Evolutionary conservation across 2,113 vertebrate genomes (phyloP).

Genomic region (Lampris incognitus): DNA sequence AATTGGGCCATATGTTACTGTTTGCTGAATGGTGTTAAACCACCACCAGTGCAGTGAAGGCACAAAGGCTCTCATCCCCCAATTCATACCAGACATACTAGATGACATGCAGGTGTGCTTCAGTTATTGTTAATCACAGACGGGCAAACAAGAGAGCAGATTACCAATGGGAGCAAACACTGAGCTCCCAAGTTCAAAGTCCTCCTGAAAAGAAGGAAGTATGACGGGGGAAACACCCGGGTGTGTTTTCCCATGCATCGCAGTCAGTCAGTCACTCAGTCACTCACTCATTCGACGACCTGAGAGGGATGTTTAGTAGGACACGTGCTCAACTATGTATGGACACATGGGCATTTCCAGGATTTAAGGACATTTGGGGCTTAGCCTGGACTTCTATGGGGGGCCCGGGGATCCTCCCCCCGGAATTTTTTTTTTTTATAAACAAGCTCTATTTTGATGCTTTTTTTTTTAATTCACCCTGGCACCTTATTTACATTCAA

Average conservation of each 20-base stretch:
- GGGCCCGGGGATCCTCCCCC: too few relatives aligned
- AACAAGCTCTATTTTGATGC: too few relatives aligned
- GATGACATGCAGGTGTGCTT: background rate
- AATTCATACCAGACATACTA: background rate
- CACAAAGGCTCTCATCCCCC: background rate
- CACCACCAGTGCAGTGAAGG: background rate
- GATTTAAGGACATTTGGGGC: too few relatives aligned
- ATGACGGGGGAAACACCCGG: background rate
- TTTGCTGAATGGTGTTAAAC: constrained; percentile 21
- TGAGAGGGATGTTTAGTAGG: too few relatives aligned
- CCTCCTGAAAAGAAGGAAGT: constrained; percentile 55
- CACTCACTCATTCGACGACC: too few relatives aligned
- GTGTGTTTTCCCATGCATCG: background rate
- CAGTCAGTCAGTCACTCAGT: too few relatives aligned
- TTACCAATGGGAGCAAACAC: constrained; percentile 46
- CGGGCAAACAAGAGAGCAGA: constrained; percentile 44
- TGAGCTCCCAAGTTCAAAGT: constrained; percentile 56
- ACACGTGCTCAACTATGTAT: too few relatives aligned
- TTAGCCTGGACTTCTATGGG: too few relatives aligned
- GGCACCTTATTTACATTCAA: too few relatives aligned
- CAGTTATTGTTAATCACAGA: constrained; percentile 55
- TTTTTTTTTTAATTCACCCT: too few relatives aligned
- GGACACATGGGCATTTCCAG: too few relatives aligned
- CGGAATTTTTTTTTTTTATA: too few relatives aligned
- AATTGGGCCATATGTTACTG: constrained; percentile 6